Evolutionary conservation across 1,140 invertebrate species (phyloP), one percentile per base, ranked within the genome.

Genomic region (Sycobia sp.): DNA sequence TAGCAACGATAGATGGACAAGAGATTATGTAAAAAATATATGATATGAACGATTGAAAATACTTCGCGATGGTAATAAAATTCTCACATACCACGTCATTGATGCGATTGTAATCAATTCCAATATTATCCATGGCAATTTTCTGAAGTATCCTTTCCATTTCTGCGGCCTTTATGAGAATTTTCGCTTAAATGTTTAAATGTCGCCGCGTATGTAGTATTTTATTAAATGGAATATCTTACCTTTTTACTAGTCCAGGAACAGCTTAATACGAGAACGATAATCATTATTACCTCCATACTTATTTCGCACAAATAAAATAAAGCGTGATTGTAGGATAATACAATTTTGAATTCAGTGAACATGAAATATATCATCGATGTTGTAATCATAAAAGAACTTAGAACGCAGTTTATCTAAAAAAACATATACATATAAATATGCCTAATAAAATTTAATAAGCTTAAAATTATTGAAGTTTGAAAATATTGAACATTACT

Each of bases 291-390:
- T 43, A 50, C 20, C 29, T 60, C 59, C 38, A 60, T 60, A 20
- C 44, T 56, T 41, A 64, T 56, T 54, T 39, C 59, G 9, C 58
- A 50, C 25, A 63, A 18, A 20, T 63, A 67, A 4, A 55, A 50
- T 1, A 54, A 1, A 0, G 59, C 11, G 38, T 59, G 59, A 44
- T 56, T 59, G 50, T 25, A 27, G 55, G 47, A 63, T 4, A 16
- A 34, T 22, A 27, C 27, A 14, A 34, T 43, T 18, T 64, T 57
- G 38, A 61, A 53, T 44, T 67, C 66, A 16, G 47, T 36, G 55
- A 64, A 67, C 39, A 65, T 62, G 23, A 57, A 65, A 39, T 67
- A 67, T 20, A 43, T 57, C 4, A 57, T 61, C n/a, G 64, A 57
- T 32, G 51, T 67, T 10, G 60, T 43, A 0, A 65, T n/a, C 11